Conservation (phyloP, 2,888 invertebrate genomes). For the Pelosia muscerda region DNA sequence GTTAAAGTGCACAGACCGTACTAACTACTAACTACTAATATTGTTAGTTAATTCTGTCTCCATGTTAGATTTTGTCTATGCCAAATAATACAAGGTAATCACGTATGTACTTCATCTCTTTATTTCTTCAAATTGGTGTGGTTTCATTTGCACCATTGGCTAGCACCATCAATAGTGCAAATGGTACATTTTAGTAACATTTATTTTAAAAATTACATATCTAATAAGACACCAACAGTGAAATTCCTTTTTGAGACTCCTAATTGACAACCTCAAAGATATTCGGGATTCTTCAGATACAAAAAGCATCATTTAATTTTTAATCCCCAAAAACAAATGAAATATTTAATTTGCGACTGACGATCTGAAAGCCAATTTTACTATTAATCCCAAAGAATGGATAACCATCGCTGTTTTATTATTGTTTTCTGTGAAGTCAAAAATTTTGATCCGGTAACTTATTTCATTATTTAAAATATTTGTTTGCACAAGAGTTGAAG, state of each 20-base stretch:
- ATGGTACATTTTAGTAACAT: no score
- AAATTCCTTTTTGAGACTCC: not conserved
- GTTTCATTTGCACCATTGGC: no score
- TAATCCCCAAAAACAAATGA: constrained; percentile 44
- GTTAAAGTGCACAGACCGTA: not conserved
- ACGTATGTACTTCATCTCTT: no score
- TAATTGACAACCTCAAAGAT: not conserved
- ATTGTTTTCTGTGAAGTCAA: constrained; percentile 23
- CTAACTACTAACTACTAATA: no score
- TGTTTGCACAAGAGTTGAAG: constrained; percentile 16
- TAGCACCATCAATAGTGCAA: no score
- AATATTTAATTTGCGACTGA: constrained; percentile 46
- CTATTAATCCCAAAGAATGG: constrained; percentile 27
- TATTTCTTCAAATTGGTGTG: no score
- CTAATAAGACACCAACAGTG: not conserved
- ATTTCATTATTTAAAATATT: constrained; percentile 35
- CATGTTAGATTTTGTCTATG: no score
- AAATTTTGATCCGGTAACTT: not conserved
- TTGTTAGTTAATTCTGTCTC: no score
- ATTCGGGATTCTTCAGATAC: constrained; percentile 32
- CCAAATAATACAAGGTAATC: no score
- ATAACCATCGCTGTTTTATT: constrained; percentile 28
- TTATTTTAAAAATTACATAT: no score
- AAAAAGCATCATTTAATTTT: constrained; percentile 38
- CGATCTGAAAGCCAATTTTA: constrained; percentile 46